Conservation (phyloP, 1,140 invertebrate genomes). For the Asobara japonica region DNA sequence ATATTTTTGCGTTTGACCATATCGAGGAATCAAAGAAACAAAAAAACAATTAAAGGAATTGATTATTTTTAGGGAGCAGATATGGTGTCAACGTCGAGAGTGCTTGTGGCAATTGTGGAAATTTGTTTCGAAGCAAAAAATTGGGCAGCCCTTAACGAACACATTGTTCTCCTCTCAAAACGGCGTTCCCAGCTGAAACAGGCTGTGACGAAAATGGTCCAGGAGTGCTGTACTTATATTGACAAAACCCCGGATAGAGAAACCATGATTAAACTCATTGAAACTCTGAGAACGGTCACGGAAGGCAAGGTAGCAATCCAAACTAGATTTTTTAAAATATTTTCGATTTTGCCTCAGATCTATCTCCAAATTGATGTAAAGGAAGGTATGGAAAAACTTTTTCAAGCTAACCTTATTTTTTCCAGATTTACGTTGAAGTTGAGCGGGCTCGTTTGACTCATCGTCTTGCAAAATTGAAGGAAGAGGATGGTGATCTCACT, state of each 20-base stretch:
- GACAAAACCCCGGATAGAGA: conserved; percentile 93
- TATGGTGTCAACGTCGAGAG: conserved; percentile 91
- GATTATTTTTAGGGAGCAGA: conserved; percentile 80
- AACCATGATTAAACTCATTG: conserved; percentile 93
- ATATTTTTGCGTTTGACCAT: background rate
- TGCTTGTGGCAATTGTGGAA: conserved; percentile 94
- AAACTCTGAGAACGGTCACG: conserved; percentile 94
- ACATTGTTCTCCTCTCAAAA: conserved; percentile 91
- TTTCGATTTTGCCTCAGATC: too few species aligned
- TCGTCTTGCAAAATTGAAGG: conserved; percentile 92
- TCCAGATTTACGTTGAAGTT: conserved; percentile 97
- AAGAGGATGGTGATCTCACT: conserved; percentile 89
- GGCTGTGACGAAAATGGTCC: conserved; percentile 99
- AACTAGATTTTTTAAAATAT: too few species aligned
- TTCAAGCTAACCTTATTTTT: conserved; percentile 7
- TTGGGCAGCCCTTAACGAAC: conserved; percentile 94
- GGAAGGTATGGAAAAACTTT: background rate
- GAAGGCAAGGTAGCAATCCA: conserved; percentile 86
- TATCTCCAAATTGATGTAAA: background rate
- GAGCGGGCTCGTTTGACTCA: conserved; percentile 96
- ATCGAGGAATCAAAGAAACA: background rate
- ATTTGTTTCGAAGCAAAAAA: conserved; percentile 94
- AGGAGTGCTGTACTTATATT: conserved; percentile 95
- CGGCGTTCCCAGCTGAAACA: conserved; percentile 96
- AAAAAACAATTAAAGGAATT: conserved; percentile 3